Percentiles rank a stretch among this genome's conserved stretches.
Evolutionary conservation across 2,888 invertebrate species (phyloP).

Genomic region (Leptinotarsa juncta): DNA sequence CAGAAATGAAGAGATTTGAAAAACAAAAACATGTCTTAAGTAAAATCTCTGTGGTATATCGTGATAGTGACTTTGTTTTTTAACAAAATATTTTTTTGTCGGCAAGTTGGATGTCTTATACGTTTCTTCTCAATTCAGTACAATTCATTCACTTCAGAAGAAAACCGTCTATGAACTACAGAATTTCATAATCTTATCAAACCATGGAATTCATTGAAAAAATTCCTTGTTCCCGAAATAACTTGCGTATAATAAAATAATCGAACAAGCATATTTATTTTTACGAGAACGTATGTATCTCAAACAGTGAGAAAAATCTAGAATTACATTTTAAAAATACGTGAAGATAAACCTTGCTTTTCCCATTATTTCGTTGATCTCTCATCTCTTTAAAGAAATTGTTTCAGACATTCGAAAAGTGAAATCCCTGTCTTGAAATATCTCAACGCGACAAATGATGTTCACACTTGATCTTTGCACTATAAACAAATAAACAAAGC

Average conservation of each 20-base stretch:
- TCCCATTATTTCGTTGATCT: neutral
- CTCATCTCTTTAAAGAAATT: neutral
- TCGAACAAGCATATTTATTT: neutral
- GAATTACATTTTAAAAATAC: neutral
- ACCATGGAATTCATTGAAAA: conserved; percentile 1
- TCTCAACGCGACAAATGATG: neutral
- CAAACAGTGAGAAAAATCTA: neutral
- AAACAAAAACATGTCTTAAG: too few relatives aligned
- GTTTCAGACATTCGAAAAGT: neutral
- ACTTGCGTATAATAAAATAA: neutral
- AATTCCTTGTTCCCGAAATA: neutral
- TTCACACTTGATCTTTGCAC: conserved; percentile 11
- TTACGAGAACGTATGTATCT: neutral
- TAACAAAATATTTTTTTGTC: too few relatives aligned
- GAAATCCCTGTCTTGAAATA: neutral
- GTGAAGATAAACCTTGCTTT: neutral
- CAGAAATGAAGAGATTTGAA: too few relatives aligned
- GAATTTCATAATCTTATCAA: neutral
- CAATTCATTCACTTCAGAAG: too few relatives aligned
- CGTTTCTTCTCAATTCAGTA: too few relatives aligned
- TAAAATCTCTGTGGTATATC: too few relatives aligned
- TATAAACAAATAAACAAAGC: conserved; percentile 10
- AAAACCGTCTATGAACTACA: neutral
- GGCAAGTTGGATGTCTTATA: too few relatives aligned
- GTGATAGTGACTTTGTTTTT: too few relatives aligned